Conservation (phyloP, 1,140 invertebrate species). For the Metaphire vulgaris region DNA sequence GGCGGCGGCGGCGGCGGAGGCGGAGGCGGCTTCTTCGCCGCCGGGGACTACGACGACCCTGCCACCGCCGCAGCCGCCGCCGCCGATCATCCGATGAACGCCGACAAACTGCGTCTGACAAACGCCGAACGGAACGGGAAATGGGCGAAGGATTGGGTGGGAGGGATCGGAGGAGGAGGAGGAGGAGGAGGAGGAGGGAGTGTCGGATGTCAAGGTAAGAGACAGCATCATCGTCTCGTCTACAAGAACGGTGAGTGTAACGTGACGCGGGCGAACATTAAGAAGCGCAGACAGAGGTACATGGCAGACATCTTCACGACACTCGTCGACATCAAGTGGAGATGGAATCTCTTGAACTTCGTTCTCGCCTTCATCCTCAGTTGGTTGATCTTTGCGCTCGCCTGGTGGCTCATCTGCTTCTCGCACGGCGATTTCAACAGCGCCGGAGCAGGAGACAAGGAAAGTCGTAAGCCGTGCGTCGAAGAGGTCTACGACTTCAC, state of each 20-base stretch:
- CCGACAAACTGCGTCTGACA: too few relatives aligned
- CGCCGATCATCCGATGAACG: too few relatives aligned
- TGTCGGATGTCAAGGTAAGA: too few relatives aligned
- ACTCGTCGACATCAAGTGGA: slow-evolving; percentile 56
- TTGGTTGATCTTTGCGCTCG: slow-evolving; percentile 47
- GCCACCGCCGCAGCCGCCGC: too few relatives aligned
- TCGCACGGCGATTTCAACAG: slow-evolving; percentile 35
- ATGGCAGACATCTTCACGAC: slow-evolving; percentile 70
- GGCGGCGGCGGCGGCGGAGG: too few relatives aligned
- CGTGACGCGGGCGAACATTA: slow-evolving; percentile 22
- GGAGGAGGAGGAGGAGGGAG: too few relatives aligned
- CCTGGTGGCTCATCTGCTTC: slow-evolving; percentile 45
- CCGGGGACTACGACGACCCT: too few relatives aligned
- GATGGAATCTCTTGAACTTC: slow-evolving; percentile 43
- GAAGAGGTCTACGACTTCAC: slow-evolving; percentile 50
- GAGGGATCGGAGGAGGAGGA: too few relatives aligned
- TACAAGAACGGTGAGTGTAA: slow-evolving; percentile 30
- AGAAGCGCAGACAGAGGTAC: slow-evolving; percentile 43
- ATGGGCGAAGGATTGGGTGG: too few relatives aligned
- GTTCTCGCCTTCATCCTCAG: slow-evolving; percentile 41
- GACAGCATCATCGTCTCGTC: slow-evolving; percentile 23
- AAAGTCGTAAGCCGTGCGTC: slow-evolving; percentile 52
- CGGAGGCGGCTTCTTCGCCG: too few relatives aligned
- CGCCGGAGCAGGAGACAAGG: slow-evolving; percentile 16
- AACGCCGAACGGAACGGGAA: too few relatives aligned